These are phyloP conservation scores for Helarctos malayanus DNA, from an alignment of 2,797 vertebrate species.

Conservation along the genomic window DNA sequence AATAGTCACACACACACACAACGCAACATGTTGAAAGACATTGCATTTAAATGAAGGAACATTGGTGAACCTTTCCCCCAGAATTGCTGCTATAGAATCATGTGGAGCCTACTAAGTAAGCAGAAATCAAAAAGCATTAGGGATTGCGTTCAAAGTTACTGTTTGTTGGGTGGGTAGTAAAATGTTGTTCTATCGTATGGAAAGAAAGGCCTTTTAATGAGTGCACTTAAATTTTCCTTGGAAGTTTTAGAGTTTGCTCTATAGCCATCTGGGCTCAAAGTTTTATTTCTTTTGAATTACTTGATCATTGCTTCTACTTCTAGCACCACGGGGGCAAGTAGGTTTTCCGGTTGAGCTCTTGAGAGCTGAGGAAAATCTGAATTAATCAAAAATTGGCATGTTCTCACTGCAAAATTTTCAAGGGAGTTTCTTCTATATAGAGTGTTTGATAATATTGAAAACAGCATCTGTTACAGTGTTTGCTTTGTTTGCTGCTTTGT, in stretches of 20 bases:
- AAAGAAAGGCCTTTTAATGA: slow-evolving; percentile 26
- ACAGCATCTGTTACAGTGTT: slow-evolving; percentile 64
- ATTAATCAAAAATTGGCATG: slow-evolving; percentile 71
- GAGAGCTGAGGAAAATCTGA: slow-evolving; percentile 20
- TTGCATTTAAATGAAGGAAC: neutral
- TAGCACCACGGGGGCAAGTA: slow-evolving; percentile 34
- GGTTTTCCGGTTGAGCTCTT: slow-evolving; percentile 71
- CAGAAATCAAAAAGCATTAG: neutral
- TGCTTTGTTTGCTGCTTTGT: slow-evolving; percentile 18
- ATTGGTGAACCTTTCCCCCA: neutral
- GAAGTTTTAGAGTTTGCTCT: slow-evolving; percentile 53
- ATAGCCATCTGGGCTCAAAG: slow-evolving; percentile 32
- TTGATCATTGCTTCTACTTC: slow-evolving; percentile 65
- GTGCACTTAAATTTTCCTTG: slow-evolving; percentile 33
- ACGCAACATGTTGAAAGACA: neutral
- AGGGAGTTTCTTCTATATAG: slow-evolving; percentile 51
- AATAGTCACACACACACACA: neutral
- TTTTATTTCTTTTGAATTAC: slow-evolving; percentile 64
- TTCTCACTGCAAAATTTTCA: slow-evolving; percentile 64
- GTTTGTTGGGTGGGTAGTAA: slow-evolving; percentile 62
- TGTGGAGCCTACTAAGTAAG: neutral
- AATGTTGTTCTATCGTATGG: neutral
- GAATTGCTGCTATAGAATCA: neutral
- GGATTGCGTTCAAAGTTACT: neutral
- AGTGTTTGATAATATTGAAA: slow-evolving; percentile 50